Evolutionary conservation across 2,888 invertebrate genomes (phyloP), one percentile per base, ranked within the genome.

Genomic region (Malthinus flaveolus): DNA sequence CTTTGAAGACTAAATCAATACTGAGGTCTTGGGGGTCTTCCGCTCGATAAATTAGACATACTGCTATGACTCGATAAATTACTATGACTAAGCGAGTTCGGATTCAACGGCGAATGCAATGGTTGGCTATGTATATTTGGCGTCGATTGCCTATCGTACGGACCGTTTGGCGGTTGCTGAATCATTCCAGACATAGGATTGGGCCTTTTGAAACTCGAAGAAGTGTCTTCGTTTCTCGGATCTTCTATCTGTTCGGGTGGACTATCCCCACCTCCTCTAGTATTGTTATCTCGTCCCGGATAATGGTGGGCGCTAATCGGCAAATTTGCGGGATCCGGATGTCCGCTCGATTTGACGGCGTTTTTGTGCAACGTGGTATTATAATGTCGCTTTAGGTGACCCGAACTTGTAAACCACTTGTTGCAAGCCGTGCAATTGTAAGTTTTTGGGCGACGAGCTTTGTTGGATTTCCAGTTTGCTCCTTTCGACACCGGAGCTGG

Each of bases 11-110:
- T n/a, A n/a, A n/a, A n/a, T n/a, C n/a, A n/a, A n/a, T n/a, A n/a
- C n/a, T n/a, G n/a, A n/a, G n/a, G n/a, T n/a, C n/a, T 93, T 92
- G 92, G 92, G 91, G 91, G 89, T 91, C 90, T 90, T 83, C 86
- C 79, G 79, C 80, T 85, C 72, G 81, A 76, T 80, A 83, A 79
- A 75, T 80, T 73, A 70, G 75, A 62, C 67, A 71, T 66, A 62
- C 62, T 64, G 61, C 61, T 66, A 52, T 69, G 67, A 58, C 63
- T 67, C 46, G 65, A 63, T 62, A 71, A 23, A 10, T 57, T 54
- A 39, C 51, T 55, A 37, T 54, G 59, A 56, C 46, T 48, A 34
- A 61, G 42, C 13, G 81, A 73, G 71, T 81, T 79, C 75, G 78
- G 62, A 46, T 55, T 65, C 69, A 76, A 71, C 3, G 75, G 75